phyloP scores from a whole-genome alignment of 2,113 vertebrate species.

The Spheniscus mendiculus region DNA sequence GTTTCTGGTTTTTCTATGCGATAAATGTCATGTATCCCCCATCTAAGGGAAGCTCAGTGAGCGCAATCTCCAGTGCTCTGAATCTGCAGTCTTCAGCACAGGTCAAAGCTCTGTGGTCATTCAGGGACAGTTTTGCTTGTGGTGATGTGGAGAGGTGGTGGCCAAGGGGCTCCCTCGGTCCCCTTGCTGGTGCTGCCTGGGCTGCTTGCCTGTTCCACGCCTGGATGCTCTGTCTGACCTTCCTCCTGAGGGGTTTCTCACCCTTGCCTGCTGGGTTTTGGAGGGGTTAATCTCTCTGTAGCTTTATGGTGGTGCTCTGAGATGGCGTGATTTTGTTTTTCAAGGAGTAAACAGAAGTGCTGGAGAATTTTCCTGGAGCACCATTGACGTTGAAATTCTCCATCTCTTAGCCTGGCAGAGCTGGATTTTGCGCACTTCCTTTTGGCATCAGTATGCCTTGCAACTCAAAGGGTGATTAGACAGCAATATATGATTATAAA shows the following conservation, averaged over 20 bases:
- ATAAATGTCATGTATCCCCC: fast-evolving
- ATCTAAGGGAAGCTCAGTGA: background rate
- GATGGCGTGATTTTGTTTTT: background rate
- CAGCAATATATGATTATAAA: background rate
- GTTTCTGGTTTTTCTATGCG: background rate
- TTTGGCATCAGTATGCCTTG: background rate
- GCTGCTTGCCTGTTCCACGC: background rate
- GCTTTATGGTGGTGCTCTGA: background rate
- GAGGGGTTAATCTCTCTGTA: fast-evolving
- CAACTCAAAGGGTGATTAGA: background rate
- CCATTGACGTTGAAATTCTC: background rate
- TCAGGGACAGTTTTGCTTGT: background rate
- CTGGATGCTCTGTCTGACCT: background rate
- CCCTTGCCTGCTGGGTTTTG: background rate
- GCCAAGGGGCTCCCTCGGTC: fast-evolving
- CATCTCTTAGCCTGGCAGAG: background rate
- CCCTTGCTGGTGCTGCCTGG: background rate
- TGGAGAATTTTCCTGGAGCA: background rate
- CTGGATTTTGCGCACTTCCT: background rate
- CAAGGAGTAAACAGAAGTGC: background rate
- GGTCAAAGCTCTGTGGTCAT: background rate
- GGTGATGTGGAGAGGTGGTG: background rate
- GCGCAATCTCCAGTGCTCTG: background rate
- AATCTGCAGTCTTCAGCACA: background rate
- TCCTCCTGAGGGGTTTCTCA: background rate